Percentiles rank a stretch among this genome's conserved stretches.
phyloP scores from a whole-genome alignment of 2,888 invertebrate genomes.

The Omphaloscelis lunosa region DNA sequence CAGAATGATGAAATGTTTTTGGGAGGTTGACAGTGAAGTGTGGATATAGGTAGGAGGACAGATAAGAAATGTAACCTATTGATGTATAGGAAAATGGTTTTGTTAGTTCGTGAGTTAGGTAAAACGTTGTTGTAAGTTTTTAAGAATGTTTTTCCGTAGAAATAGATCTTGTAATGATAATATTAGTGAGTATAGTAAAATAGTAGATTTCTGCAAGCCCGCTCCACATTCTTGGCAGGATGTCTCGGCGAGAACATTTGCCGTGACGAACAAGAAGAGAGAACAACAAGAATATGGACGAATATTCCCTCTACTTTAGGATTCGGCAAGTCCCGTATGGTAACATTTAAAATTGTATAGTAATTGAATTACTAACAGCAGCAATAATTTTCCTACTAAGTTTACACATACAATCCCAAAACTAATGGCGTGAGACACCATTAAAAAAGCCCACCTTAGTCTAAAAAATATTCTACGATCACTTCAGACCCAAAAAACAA shows the following conservation, averaged over 20 bases:
- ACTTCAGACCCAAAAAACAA: background rate
- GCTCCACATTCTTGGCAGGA: no score
- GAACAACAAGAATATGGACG: no score
- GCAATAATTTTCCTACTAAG: background rate
- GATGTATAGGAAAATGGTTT: slow-evolving; percentile 8
- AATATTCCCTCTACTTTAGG: no score
- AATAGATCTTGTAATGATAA: background rate
- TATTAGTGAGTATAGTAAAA: no score
- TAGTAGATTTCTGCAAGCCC: background rate
- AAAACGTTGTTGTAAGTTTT: background rate
- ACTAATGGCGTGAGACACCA: background rate
- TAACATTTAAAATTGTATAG: background rate
- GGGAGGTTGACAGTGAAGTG: slow-evolving; percentile 8
- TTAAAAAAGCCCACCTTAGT: background rate
- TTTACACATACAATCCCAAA: no score
- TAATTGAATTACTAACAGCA: background rate
- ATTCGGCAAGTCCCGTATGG: no score
- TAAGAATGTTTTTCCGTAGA: background rate
- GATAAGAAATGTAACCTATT: slow-evolving; percentile 17
- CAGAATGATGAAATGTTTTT: slow-evolving; percentile 22
- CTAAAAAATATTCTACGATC: background rate
- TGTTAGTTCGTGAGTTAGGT: slow-evolving; percentile 15
- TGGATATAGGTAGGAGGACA: background rate
- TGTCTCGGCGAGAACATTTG: no score
- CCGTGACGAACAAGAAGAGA: no score